Evolutionary conservation across 1,140 invertebrate genomes (phyloP).

Genomic region (Caerostris darwini): DNA sequence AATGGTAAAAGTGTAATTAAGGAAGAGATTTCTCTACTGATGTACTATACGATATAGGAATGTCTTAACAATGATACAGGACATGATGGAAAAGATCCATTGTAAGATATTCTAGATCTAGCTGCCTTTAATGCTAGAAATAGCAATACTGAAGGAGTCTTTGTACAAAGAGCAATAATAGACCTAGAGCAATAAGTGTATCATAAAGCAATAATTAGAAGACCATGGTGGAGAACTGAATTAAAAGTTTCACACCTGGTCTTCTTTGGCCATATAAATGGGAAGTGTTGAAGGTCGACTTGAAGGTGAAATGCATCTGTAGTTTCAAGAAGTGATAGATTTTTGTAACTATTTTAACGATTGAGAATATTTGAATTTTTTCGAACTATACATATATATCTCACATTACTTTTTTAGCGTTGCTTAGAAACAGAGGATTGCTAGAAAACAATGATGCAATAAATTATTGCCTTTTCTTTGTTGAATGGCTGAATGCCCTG

Average conservation of each 20-base stretch:
- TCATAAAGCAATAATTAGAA: slow-evolving; percentile 74
- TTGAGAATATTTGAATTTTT: slow-evolving; percentile 40
- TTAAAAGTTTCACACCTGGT: not conserved
- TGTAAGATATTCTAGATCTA: slow-evolving; percentile 40
- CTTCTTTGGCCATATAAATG: slow-evolving; percentile 29
- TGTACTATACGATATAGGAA: not conserved
- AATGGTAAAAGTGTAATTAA: not conserved
- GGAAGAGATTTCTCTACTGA: not conserved
- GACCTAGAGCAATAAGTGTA: slow-evolving; percentile 74
- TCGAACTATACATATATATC: slow-evolving; percentile 52
- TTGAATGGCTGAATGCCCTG: not conserved
- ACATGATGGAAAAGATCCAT: not conserved
- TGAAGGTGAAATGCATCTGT: slow-evolving; percentile 29
- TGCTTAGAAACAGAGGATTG: slow-evolving; percentile 2
- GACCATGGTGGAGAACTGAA: not conserved
- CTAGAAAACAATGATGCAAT: slow-evolving; percentile 32
- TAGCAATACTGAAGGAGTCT: slow-evolving; percentile 29
- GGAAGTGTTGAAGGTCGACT: not conserved
- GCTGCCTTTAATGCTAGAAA: slow-evolving; percentile 59
- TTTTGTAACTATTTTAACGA: slow-evolving; percentile 73
- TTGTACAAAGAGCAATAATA: slow-evolving; percentile 74
- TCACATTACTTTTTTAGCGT: slow-evolving; percentile 38
- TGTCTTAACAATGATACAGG: not conserved
- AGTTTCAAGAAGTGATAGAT: slow-evolving; percentile 61
- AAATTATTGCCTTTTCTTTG: slow-evolving; percentile 41